Evolutionary conservation across 2,888 invertebrate genomes (phyloP), one percentile per base, ranked within the genome.

Genomic region (Argynnis bischoffii): DNA sequence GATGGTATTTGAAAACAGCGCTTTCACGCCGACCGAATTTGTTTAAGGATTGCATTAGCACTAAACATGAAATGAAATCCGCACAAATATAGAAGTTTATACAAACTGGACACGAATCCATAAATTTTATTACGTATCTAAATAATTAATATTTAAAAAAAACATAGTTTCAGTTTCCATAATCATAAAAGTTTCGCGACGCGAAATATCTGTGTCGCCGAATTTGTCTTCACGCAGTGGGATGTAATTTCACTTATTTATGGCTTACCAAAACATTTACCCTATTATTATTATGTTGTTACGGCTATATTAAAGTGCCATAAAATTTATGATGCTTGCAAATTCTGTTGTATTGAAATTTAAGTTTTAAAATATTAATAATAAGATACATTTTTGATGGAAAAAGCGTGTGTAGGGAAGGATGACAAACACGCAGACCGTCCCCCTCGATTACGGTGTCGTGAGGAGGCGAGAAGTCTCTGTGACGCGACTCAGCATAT

Each of bases 201-300:
- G 35, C 75, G 67, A 77, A 79, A 79, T 74, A 71, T 55, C 55
- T 48, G 72, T 79, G 81, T 83, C 77, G 77, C 79, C 78, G 75
- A 87, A 88, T 89, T 88, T 86, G 87, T 87, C 84, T 78, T 76
- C 80, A 76, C 87, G 76, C 87, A 81, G 85, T 87, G 82, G 85
- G 84, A 84, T 77, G 82, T 81, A 80, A 83, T 84, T 81, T 80
- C 86, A 84, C 85, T 87, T 89, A 91, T 92, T 91, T 90, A 92
- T 90, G 90, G 87, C 86, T 89, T 89, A 90, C 91, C 92, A 92
- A 92, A 92, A 92, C 92, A 92, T 92, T 92, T 92, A 87, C 89
- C 90, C 92, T 90, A 90, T 91, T 92, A 92, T 90, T 90, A 89
- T 88, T 84, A 81, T 83, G 88, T 84, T 87, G 87, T 90, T 92